Conservation (phyloP, 1,140 invertebrate species). For the Nautilus pompilius region DNA sequence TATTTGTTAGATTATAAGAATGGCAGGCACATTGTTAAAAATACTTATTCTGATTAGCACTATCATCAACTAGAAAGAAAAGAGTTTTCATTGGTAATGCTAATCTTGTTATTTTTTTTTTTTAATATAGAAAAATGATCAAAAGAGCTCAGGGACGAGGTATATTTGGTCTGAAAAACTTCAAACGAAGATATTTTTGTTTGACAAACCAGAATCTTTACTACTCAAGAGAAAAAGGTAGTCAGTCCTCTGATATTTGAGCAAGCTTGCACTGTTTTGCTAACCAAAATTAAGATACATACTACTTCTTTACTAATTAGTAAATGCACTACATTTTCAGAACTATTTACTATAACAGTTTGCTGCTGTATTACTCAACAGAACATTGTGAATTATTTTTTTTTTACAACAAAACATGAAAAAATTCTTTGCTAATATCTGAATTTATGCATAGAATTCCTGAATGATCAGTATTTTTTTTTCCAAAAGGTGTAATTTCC, state of each 20-base stretch:
- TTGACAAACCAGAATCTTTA: slow-evolving; percentile 79
- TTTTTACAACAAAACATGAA: no score
- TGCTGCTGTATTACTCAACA: no score
- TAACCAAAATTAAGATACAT: no score
- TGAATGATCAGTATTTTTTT: no score
- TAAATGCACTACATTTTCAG: no score
- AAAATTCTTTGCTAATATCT: no score
- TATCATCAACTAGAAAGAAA: not conserved
- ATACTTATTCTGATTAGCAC: not conserved
- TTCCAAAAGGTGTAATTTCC: no score
- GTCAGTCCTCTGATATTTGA: not conserved
- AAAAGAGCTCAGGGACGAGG: slow-evolving; percentile 83
- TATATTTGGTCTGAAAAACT: slow-evolving; percentile 78
- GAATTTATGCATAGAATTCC: no score
- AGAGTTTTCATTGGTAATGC: not conserved
- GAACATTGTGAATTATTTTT: no score
- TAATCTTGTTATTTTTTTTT: slow-evolving; percentile 2
- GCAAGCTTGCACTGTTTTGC: not conserved
- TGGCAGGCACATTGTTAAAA: not conserved
- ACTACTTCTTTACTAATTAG: no score
- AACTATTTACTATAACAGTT: no score
- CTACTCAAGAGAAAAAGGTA: slow-evolving; percentile 81
- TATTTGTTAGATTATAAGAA: not conserved
- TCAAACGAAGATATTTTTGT: slow-evolving; percentile 83
- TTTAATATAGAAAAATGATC: slow-evolving; percentile 63